A percentile compares a stretch with the other conserved stretches of the same genome.
phyloP scores from a whole-genome alignment of 2,888 invertebrate species.

The Stenodera caucasica region DNA sequence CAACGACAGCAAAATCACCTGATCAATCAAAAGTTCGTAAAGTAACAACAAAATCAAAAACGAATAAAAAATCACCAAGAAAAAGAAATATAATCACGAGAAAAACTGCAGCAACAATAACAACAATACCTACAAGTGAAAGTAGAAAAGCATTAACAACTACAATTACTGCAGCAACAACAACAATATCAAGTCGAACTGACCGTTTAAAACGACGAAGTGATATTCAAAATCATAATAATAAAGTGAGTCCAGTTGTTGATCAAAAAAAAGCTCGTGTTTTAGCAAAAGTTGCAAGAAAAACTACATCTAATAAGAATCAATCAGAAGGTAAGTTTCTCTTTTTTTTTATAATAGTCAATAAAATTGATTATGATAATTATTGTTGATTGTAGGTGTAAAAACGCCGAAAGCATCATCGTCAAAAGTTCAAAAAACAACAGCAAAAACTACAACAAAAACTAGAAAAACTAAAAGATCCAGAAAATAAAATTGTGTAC shows the following conservation, averaged over 20 bases:
- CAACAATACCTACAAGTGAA: conserved; percentile 13
- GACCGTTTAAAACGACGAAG: conserved; percentile 45
- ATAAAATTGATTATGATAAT: neutral
- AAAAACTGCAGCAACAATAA: conserved; percentile 16
- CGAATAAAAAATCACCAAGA: conserved; percentile 13
- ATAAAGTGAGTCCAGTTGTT: conserved; percentile 47
- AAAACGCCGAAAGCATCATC: conserved; percentile 26
- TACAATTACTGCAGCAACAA: neutral
- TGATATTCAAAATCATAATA: conserved; percentile 27
- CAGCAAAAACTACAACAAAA: conserved; percentile 31
- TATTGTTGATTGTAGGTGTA: conserved; percentile 12
- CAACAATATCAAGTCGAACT: conserved; percentile 36
- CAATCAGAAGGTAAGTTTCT: conserved; percentile 22
- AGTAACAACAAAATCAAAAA: conserved; percentile 34
- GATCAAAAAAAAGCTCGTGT: conserved; percentile 55
- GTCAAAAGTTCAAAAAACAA: conserved; percentile 24
- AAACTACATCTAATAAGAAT: conserved; percentile 30
- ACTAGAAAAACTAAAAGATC: conserved; percentile 34
- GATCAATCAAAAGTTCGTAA: conserved; percentile 46
- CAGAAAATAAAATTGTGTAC: conserved; percentile 30
- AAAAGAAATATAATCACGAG: conserved; percentile 12
- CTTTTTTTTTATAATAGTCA: neutral
- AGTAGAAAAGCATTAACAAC: conserved; percentile 6
- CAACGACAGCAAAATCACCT: conserved; percentile 38
- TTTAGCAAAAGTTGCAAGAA: conserved; percentile 52